These are phyloP conservation scores for Branchipolynoe longqiensis DNA, from an alignment of 2,888 invertebrate species.

Conservation along the genomic window DNA sequence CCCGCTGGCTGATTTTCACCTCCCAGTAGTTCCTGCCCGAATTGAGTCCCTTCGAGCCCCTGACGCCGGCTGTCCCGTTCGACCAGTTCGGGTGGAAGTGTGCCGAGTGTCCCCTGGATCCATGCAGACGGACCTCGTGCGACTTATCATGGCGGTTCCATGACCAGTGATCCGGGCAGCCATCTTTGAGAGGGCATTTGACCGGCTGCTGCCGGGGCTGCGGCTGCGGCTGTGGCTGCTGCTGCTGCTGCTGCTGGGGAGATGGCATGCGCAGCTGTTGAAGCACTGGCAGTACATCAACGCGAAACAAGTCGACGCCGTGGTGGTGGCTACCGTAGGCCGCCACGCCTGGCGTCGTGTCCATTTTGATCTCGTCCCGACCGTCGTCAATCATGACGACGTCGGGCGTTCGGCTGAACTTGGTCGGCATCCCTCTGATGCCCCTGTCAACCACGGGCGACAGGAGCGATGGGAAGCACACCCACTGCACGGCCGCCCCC, in stretches of 20 bases:
- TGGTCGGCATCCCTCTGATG: slow-evolving; percentile 8
- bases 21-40: slow-evolving; percentile 86
- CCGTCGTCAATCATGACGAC: slow-evolving; percentile 38
- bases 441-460: background rate
- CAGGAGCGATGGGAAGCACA: slow-evolving; percentile 36
- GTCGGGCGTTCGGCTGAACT: slow-evolving; percentile 34
- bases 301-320: slow-evolving; percentile 20
- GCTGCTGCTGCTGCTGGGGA: slow-evolving; percentile 4
- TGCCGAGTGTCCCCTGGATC: slow-evolving; percentile 83
- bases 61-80: slow-evolving; percentile 88
- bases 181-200: slow-evolving; percentile 76
- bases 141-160: slow-evolving; percentile 86
- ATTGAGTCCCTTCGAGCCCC: slow-evolving; percentile 87
- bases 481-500: slow-evolving; percentile 31
- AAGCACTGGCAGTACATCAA: slow-evolving; percentile 13
- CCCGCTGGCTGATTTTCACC: slow-evolving; percentile 85
- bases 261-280: background rate
- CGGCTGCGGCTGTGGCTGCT: background rate
- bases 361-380: slow-evolving; percentile 27
- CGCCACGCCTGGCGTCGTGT: slow-evolving; percentile 18
- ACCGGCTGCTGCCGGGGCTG: background rate
- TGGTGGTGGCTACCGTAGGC: background rate
- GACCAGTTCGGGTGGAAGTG: slow-evolving; percentile 90
- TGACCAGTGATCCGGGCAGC: slow-evolving; percentile 87
- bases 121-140: slow-evolving; percentile 84